Evolutionary conservation across 1,140 invertebrate species (phyloP).

Genomic region (Gonioctena quinquepunctata): DNA sequence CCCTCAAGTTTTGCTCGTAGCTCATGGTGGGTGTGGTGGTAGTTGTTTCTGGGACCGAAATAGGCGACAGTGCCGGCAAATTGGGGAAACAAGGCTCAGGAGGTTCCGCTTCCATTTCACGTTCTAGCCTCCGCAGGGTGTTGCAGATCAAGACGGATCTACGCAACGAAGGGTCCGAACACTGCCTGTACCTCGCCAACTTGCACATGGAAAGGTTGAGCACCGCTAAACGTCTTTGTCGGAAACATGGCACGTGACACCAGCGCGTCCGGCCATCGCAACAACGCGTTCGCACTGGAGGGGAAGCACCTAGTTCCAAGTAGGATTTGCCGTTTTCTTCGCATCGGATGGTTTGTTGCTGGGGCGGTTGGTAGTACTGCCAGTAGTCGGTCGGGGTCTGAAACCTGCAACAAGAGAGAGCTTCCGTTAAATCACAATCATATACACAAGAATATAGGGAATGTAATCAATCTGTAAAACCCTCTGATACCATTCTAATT

Average conservation of each 20-base stretch:
- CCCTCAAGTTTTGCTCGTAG: slow-evolving; percentile 59
- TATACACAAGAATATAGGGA: too few relatives aligned
- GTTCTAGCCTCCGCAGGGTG: slow-evolving; percentile 86
- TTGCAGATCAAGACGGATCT: slow-evolving; percentile 94
- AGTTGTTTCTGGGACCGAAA: slow-evolving; percentile 56
- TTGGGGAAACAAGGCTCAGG: slow-evolving; percentile 48
- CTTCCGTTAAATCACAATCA: too few relatives aligned
- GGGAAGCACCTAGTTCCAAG: slow-evolving; percentile 77
- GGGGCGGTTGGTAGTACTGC: slow-evolving; percentile 59
- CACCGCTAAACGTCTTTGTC: slow-evolving; percentile 83
- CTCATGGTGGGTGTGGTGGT: slow-evolving; percentile 56
- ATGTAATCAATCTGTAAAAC: too few relatives aligned
- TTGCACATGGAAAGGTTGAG: slow-evolving; percentile 93
- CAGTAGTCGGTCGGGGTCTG: slow-evolving; percentile 57
- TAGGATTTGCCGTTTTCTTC: slow-evolving; percentile 91
- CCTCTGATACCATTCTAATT: too few relatives aligned
- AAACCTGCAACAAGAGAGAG: slow-evolving; percentile 7
- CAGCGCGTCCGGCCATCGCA: slow-evolving; percentile 74
- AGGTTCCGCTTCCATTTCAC: slow-evolving; percentile 75
- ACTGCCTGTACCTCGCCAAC: slow-evolving; percentile 83
- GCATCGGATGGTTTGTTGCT: slow-evolving; percentile 79
- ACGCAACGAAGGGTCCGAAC: slow-evolving; percentile 85
- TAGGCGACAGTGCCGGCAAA: slow-evolving; percentile 55
- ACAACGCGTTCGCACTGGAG: slow-evolving; percentile 48
- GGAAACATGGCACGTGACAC: slow-evolving; percentile 78